Evolutionary conservation across 2,797 vertebrate species (phyloP).

Genomic region (Argyrosomus regius): DNA sequence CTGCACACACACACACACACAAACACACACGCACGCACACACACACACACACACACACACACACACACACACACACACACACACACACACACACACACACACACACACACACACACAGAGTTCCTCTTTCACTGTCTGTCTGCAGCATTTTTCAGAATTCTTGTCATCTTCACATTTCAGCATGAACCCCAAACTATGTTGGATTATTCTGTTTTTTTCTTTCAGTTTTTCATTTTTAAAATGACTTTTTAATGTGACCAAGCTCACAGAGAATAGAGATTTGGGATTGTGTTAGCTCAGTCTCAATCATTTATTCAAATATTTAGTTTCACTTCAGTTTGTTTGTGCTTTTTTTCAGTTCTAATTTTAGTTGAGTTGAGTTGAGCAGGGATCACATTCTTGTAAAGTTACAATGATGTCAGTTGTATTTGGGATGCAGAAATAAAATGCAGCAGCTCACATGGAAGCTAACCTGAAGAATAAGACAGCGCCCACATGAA

Average conservation of each 20-base stretch:
- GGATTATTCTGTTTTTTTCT: too few species aligned
- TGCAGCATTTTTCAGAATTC: background rate
- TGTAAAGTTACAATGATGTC: background rate
- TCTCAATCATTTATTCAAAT: background rate
- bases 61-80: background rate
- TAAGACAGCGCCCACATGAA: too few species aligned
- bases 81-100: background rate
- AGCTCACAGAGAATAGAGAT: too few species aligned
- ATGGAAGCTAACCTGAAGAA: too few species aligned
- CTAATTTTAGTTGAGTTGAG: background rate
- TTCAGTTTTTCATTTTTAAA: background rate
- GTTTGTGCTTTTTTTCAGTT: background rate
- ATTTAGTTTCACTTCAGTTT: conserved; percentile 34
- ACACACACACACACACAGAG: background rate
- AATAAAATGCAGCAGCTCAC: background rate
- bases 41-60: background rate
- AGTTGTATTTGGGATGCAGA: background rate
- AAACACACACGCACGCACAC: background rate
- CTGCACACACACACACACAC: background rate
- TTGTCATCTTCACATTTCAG: background rate
- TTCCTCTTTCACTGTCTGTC: conserved; percentile 31
- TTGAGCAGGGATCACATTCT: too few species aligned
- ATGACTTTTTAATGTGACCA: background rate
- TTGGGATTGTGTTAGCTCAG: background rate
- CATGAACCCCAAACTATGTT: too few species aligned